These are phyloP conservation scores for Ophion obscuratus DNA, from an alignment of 2,888 invertebrate species.

Conservation along the genomic window DNA sequence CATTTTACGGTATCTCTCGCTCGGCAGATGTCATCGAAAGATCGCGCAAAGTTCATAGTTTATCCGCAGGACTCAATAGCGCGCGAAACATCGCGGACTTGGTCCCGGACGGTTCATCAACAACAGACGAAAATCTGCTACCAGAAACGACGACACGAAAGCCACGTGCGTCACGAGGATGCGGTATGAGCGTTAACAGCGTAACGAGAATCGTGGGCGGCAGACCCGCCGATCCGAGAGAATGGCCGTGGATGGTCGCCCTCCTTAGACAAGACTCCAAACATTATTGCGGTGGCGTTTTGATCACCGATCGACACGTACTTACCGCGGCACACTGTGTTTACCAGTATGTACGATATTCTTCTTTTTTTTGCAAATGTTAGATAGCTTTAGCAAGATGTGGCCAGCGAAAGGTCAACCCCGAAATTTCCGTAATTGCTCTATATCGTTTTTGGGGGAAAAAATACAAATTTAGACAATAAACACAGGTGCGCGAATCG, in stretches of 20 bases:
- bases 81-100: background rate
- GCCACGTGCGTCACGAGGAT: constrained; percentile 82
- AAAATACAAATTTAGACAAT: background rate
- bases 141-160: constrained; percentile 55
- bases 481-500: no score
- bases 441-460: background rate
- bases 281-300: constrained; percentile 92
- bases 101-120: background rate
- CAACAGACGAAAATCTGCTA: constrained; percentile 7
- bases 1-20: background rate
- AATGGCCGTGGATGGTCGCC: constrained; percentile 95
- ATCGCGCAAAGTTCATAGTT: constrained; percentile 11
- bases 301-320: constrained; percentile 92
- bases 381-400: background rate
- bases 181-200: constrained; percentile 86
- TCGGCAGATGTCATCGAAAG: background rate
- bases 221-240: constrained; percentile 87
- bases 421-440: background rate
- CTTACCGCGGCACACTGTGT: constrained; percentile 91
- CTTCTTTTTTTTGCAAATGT: background rate
- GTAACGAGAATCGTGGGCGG: constrained; percentile 87
- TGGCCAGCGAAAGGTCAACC: background rate
- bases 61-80: constrained; percentile 10
- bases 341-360: constrained; percentile 67
- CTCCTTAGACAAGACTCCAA: constrained; percentile 87